Evolutionary conservation across 2,888 invertebrate species (phyloP).

Genomic region (Melieria crassipennis): DNA sequence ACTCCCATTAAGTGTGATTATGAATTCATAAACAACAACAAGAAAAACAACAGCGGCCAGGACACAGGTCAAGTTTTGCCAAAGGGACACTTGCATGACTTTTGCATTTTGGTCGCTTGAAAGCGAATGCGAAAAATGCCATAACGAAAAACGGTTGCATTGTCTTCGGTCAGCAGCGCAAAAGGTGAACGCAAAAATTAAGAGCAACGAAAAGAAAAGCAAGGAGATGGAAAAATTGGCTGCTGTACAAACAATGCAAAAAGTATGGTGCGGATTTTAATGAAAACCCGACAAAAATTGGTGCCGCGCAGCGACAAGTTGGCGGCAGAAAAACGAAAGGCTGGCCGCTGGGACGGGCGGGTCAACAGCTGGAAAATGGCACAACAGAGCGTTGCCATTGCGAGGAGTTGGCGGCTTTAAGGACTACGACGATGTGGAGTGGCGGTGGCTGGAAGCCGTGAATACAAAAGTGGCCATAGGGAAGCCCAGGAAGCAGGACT

Average conservation of each 20-base stretch:
- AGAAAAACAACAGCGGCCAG: no score
- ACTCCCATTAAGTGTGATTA: no score
- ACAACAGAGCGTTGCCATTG: not conserved
- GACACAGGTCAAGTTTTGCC: no score
- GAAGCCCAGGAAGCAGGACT: no score
- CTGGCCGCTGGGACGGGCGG: not conserved
- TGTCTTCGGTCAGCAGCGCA: not conserved
- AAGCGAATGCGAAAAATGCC: not conserved
- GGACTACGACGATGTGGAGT: no score
- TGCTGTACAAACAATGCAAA: not conserved
- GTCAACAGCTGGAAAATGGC: not conserved
- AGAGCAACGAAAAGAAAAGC: not conserved
- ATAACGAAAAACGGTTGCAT: not conserved
- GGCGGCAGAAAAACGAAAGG: not conserved
- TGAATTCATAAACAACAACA: no score
- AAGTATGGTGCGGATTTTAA: not conserved
- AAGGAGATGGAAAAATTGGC: not conserved
- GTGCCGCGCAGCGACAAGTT: not conserved
- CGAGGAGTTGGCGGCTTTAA: not conserved
- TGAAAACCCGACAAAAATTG: not conserved
- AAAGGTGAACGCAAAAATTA: not conserved
- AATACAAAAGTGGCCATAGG: no score
- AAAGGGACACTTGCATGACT: no score
- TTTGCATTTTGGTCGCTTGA: not conserved
- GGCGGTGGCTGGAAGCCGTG: no score